Conservation (phyloP, 2,888 invertebrate genomes). For the Drosophila lacicola region DNA sequence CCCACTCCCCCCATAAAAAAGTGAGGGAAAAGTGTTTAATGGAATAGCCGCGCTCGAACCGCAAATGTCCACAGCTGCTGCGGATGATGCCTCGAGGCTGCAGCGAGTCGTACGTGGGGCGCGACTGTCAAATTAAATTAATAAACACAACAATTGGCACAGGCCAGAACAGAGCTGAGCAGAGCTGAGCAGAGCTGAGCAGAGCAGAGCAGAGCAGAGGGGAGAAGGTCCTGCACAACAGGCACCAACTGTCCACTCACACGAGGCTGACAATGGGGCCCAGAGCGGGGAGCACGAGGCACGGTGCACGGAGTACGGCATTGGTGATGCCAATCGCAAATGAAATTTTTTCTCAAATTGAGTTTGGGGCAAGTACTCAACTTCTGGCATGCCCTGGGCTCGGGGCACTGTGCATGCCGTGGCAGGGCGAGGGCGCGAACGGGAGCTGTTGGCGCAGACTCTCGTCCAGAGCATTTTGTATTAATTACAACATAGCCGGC, state of each 20-base stretch:
- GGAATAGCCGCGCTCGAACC: slow-evolving; percentile 24
- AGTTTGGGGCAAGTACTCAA: slow-evolving; percentile 76
- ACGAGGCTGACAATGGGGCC: slow-evolving; percentile 32
- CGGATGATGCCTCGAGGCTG: slow-evolving; percentile 56
- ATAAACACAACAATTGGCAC: slow-evolving; percentile 77
- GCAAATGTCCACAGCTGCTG: slow-evolving; percentile 67
- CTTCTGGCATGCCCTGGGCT: slow-evolving; percentile 69
- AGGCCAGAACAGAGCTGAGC: slow-evolving; percentile 14
- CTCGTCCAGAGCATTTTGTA: slow-evolving; percentile 67
- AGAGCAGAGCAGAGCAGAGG: slow-evolving; percentile 2
- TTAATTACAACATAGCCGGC: slow-evolving; percentile 74
- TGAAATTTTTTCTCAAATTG: slow-evolving; percentile 76
- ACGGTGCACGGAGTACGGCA: slow-evolving; percentile 2
- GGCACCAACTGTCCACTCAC: slow-evolving; percentile 73
- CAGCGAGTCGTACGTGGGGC: slow-evolving; percentile 50
- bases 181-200: not conserved
- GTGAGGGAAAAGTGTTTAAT: slow-evolving; percentile 34
- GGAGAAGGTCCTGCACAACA: slow-evolving; percentile 4
- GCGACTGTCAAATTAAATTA: slow-evolving; percentile 78
- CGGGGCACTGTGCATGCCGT: slow-evolving; percentile 9
- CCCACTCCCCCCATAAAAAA: slow-evolving; percentile 10
- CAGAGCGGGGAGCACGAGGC: not conserved
- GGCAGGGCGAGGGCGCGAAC: not conserved
- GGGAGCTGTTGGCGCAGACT: slow-evolving; percentile 11
- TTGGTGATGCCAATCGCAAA: slow-evolving; percentile 67